These are phyloP conservation scores for Brachyrhaphis roseni DNA, from an alignment of 2,797 vertebrate species.

Conservation along the genomic window DNA sequence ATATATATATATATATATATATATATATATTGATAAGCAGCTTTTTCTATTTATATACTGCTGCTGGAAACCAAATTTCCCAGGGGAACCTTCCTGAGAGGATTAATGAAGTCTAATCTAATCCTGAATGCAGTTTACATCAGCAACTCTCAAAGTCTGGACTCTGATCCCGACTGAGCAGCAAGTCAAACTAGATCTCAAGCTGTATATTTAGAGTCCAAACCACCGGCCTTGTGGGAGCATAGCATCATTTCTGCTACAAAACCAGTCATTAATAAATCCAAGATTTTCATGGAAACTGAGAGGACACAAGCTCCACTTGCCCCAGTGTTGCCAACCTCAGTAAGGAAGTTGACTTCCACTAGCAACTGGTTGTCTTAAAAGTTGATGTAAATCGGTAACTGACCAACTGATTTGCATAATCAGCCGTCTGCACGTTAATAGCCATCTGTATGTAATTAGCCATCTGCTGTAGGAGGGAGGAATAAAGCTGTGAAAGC, in stretches of 20 bases:
- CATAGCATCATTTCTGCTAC: background rate
- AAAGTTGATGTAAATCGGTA: background rate
- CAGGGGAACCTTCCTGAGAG: background rate
- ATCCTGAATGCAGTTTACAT: background rate
- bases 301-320: background rate
- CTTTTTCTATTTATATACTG: no score
- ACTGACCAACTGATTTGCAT: background rate
- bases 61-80: background rate
- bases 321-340: background rate
- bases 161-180: background rate
- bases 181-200: background rate
- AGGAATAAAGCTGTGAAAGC: background rate
- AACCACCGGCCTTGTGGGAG: background rate
- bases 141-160: background rate
- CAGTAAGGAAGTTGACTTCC: background rate
- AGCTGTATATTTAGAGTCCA: background rate
- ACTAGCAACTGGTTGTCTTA: background rate
- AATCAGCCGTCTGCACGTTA: background rate
- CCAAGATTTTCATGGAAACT: background rate
- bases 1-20: no score
- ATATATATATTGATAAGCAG: no score
- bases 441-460: background rate
- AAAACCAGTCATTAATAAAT: background rate
- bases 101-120: background rate
- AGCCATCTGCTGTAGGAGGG: background rate